A percentile compares a stretch with the other conserved stretches of the same genome.
Evolutionary conservation across 2,113 vertebrate species (phyloP).

Genomic region (Thermophis baileyi): DNA sequence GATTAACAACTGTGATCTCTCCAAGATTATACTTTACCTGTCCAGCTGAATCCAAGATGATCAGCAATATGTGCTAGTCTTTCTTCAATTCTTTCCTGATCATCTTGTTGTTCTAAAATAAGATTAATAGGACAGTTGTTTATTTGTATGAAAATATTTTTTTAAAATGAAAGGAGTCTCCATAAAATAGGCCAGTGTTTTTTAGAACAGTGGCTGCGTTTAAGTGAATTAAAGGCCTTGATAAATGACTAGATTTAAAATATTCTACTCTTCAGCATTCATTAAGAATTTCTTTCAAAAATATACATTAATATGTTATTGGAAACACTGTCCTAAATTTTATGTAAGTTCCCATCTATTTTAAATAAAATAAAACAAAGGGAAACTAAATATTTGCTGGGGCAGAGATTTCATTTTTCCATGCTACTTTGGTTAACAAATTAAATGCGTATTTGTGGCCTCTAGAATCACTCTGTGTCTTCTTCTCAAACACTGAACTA

Average conservation of each 20-base stretch:
- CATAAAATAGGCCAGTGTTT: conserved; percentile 20
- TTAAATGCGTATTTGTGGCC: neutral
- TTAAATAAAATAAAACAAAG: conserved; percentile 4
- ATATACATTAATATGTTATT: neutral
- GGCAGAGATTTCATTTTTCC: conserved; percentile 41
- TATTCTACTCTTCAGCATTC: conserved; percentile 1
- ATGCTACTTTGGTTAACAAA: conserved; percentile 37
- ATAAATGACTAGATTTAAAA: conserved; percentile 20
- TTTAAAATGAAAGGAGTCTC: conserved; percentile 35
- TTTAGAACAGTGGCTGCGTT: neutral
- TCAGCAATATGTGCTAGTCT: conserved; percentile 89
- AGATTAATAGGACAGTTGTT: conserved; percentile 64
- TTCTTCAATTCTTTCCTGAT: conserved; percentile 84
- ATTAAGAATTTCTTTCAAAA: neutral
- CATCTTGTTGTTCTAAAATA: conserved; percentile 86
- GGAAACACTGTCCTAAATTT: conserved; percentile 10
- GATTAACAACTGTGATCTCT: neutral
- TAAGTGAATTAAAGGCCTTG: neutral
- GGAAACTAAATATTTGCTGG: neutral
- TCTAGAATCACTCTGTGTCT: neutral
- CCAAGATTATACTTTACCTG: conserved; percentile 70
- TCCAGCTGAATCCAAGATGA: conserved; percentile 98
- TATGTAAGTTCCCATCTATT: neutral
- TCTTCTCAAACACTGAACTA: neutral
- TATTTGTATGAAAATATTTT: conserved; percentile 37